These are phyloP conservation scores for Tetrao urogallus DNA, from an alignment of 2,113 vertebrate species.

Conservation along the genomic window DNA sequence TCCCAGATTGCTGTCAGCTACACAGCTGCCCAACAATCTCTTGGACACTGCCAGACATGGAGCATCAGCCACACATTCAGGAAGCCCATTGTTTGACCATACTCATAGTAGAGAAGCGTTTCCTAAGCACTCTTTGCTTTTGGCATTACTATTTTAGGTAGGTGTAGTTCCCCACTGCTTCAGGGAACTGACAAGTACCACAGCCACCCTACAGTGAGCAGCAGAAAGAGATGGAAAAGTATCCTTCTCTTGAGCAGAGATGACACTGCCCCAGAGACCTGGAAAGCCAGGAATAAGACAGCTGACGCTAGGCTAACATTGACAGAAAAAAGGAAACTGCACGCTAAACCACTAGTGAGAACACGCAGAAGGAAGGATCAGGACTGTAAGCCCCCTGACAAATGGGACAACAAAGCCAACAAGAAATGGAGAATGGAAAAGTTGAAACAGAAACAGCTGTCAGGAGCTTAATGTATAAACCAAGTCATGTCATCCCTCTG, in stretches of 20 bases:
- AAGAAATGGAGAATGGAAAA: neutral
- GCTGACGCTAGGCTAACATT: neutral
- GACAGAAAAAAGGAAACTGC: neutral
- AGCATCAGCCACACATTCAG: neutral
- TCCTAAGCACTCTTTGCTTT: neutral
- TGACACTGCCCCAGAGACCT: neutral
- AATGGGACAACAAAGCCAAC: neutral
- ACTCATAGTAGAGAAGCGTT: neutral
- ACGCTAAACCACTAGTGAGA: neutral
- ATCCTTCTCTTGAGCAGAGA: neutral
- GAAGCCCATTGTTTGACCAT: neutral
- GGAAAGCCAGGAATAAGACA: neutral
- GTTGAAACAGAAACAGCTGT: constrained; percentile 23
- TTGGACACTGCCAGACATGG: neutral
- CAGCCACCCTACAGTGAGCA: neutral
- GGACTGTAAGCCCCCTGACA: neutral
- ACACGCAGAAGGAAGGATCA: neutral
- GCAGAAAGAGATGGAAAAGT: neutral
- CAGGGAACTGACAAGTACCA: neutral
- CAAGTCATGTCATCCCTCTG: neutral
- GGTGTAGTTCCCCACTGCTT: neutral
- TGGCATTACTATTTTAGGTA: neutral
- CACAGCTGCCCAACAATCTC: neutral
- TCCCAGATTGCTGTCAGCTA: neutral
- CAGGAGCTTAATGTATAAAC: neutral